Evolutionary conservation across 1,140 invertebrate genomes (phyloP).

Genomic region (Drosophila pruinosa): DNA sequence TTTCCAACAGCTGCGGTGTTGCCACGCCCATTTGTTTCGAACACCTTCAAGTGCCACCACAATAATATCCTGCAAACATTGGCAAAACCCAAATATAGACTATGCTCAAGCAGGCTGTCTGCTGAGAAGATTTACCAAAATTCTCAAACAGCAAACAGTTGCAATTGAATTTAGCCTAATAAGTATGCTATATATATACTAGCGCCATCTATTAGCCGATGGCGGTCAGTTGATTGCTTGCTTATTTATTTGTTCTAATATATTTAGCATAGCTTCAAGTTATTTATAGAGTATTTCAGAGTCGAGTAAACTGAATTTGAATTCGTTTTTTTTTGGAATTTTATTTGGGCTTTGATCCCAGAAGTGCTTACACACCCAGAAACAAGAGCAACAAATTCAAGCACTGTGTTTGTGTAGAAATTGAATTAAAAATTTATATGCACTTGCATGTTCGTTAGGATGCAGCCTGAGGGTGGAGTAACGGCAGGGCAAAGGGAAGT

Average conservation of each 20-base stretch:
- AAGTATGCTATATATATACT: neutral
- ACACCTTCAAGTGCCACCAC: conserved; percentile 2
- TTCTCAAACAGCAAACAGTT: no score
- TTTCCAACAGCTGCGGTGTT: conserved; percentile 10
- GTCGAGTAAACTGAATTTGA: conserved; percentile 7
- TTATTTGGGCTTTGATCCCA: conserved; percentile 21
- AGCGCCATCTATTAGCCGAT: neutral
- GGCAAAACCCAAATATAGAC: neutral
- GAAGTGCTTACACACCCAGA: conserved; percentile 14
- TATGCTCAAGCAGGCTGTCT: no score
- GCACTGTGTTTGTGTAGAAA: conserved; percentile 40
- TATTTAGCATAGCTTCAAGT: no score
- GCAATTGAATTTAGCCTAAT: no score
- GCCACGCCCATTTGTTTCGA: conserved; percentile 22
- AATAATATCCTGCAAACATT: neutral
- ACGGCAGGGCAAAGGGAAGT: neutral
- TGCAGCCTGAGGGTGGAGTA: neutral
- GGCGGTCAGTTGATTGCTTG: neutral
- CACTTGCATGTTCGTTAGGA: conserved; percentile 14
- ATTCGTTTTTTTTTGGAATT: conserved; percentile 8
- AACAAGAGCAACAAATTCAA: conserved; percentile 3
- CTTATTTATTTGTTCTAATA: neutral
- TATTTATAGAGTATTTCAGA: neutral
- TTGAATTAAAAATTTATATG: conserved; percentile 61
- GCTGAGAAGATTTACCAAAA: no score